Base-by-base conservation (phyloP, 2,888 invertebrate species). In the Allophyes oxyacanthae region DNA sequence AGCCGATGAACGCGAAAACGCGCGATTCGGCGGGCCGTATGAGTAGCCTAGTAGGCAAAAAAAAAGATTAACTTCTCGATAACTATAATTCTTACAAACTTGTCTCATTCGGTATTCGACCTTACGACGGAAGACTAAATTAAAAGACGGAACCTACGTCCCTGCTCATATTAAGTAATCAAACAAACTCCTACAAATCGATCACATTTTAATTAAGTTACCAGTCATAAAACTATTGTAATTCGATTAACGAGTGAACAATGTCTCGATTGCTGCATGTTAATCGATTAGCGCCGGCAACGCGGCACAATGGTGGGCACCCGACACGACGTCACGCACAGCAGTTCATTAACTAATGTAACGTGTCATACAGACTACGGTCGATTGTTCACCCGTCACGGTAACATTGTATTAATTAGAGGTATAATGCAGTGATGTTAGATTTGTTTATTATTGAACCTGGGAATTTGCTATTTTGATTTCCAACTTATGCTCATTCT, bases 181-280 rank as follows among this genome's bases (percentile, higher is more conserved):
- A 48, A 53, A 64, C 14, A 58, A 58, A 64, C 13, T 56, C 32
- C 51, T 30, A 48, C 38, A 48, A 67, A 63, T 55, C 26, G 13
- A 54, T 50, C 14, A 34, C 46, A 63, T 63, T n/a, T 67, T 67
- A 63, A 67, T 67, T 63, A 58, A 55, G 54, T 58, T 51, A 60
- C 41, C 45, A 60, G 40, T 56, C 52, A 59, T 57, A 57, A 60
- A 63, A 68, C 52, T 41, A 61, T 64, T 52, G 48, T 74, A 61
- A 74, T 64, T 64, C 56, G 41, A 61, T 68, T 68, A 73, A 57
- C 32, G 41, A 56, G 49, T 49, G 57, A 64, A 64, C 68, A 71
- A 67, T 61, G 60, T 40, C 40, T 45, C 63, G 67, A 67, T 67
- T 69, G 64, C 48, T 48, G 66, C 53, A 49, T 52, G 64, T 49